These are phyloP conservation scores for Pholis gunnellus DNA, from an alignment of 2,113 vertebrate genomes.

Conservation along the genomic window DNA sequence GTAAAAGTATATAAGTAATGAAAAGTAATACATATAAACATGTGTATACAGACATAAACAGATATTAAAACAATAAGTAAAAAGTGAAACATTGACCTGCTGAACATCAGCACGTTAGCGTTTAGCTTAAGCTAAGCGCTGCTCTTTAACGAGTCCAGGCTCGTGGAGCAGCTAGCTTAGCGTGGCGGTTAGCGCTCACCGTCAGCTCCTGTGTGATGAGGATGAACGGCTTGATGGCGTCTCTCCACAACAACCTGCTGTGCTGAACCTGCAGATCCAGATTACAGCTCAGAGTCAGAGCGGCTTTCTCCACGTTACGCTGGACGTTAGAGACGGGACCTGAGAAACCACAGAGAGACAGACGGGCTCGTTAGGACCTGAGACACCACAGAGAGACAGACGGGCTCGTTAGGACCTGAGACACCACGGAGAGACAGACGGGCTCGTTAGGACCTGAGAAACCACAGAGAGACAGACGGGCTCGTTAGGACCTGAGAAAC, in stretches of 20 bases:
- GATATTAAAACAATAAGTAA: background rate
- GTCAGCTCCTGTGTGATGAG: conserved; percentile 70
- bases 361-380: too few relatives aligned
- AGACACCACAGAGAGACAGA: too few relatives aligned
- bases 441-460: too few relatives aligned
- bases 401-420: too few relatives aligned
- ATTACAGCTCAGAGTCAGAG: conserved; percentile 87
- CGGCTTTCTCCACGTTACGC: conserved; percentile 85
- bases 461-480: too few relatives aligned
- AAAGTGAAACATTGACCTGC: background rate
- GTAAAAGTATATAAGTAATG: background rate
- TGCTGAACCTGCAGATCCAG: conserved; percentile 89
- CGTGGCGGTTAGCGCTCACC: conserved; percentile 34
- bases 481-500: too few relatives aligned
- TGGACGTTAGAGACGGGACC: conserved; percentile 87
- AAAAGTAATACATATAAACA: background rate
- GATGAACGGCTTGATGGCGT: conserved; percentile 74
- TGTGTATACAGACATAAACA: background rate
- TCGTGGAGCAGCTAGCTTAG: background rate
- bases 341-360: conserved; percentile 44
- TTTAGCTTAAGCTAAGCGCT: background rate
- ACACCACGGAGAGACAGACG: too few relatives aligned
- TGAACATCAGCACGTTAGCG: too few relatives aligned
- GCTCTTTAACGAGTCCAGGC: too few relatives aligned
- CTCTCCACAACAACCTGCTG: conserved; percentile 82